phyloP scores from a whole-genome alignment of 2,797 vertebrate species.

The Phylloscopus collybita region DNA sequence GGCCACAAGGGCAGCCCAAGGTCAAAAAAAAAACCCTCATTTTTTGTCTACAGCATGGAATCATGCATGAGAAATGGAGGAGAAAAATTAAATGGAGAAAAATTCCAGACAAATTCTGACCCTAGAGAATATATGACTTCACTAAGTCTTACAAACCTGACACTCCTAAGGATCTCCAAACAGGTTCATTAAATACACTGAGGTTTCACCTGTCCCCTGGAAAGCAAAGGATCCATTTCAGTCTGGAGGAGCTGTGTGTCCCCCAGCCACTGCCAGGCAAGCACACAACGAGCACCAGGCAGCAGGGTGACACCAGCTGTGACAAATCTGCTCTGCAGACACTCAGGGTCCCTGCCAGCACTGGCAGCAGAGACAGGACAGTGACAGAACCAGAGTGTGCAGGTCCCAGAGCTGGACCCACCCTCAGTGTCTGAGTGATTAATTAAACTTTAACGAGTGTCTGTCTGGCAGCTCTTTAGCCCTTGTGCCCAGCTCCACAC shows the following conservation, averaged over 20 bases:
- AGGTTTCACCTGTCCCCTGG: not conserved
- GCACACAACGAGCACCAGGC: not conserved
- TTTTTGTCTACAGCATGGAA: not conserved
- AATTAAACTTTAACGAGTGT: not conserved
- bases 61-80: accelerated
- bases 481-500: not conserved
- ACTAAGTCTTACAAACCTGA: not conserved
- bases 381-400: not conserved
- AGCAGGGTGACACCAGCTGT: not conserved
- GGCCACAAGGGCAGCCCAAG: not conserved
- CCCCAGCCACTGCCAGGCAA: not conserved
- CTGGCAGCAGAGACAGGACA: not conserved
- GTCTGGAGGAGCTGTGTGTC: not conserved
- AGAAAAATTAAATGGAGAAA: not conserved
- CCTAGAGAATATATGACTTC: not conserved
- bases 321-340: not conserved
- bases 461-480: not conserved
- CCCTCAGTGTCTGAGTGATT: not conserved
- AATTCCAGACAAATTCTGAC: not conserved
- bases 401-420: not conserved
- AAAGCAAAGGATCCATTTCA: not conserved
- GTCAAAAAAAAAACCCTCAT: not conserved
- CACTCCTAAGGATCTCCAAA: not conserved
- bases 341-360: accelerated
- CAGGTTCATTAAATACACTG: not conserved